A percentile compares a stretch with the other conserved stretches of the same genome.
phyloP scores from a whole-genome alignment of 64 coral and sea anemone genomes.

The Dendronephthya gigantea region DNA sequence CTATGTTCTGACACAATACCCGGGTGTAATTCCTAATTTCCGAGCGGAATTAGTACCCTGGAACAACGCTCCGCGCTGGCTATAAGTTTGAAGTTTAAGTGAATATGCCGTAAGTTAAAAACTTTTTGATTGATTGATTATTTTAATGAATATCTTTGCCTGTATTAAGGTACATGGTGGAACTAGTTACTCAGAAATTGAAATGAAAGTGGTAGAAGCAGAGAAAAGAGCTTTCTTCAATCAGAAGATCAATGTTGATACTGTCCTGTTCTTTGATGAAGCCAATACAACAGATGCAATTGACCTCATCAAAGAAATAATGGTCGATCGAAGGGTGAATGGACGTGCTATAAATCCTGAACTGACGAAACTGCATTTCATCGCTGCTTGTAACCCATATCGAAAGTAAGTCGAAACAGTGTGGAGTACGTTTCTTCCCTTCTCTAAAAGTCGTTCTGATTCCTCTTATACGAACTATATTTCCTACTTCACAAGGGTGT shows the following conservation, averaged over 20 bases:
- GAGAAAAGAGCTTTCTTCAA: slow-evolving; percentile 23
- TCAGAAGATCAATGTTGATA: slow-evolving; percentile 35
- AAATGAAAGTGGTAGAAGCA: slow-evolving; percentile 38
- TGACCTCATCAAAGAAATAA: slow-evolving; percentile 55
- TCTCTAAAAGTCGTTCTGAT: too few relatives aligned
- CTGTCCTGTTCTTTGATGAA: slow-evolving; percentile 59
- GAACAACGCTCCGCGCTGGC: too few relatives aligned
- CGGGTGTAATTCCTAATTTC: too few relatives aligned
- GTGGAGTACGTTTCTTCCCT: too few relatives aligned
- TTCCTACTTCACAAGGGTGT: too few relatives aligned
- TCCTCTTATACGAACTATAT: too few relatives aligned
- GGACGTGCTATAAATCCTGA: slow-evolving; percentile 19
- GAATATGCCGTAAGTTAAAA: too few relatives aligned
- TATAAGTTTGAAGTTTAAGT: too few relatives aligned
- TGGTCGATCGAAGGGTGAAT: slow-evolving; percentile 60
- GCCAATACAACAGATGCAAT: slow-evolving; percentile 60
- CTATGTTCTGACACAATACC: too few relatives aligned
- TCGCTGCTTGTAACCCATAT: slow-evolving; percentile 60
- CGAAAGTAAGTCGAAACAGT: slow-evolving; percentile 6
- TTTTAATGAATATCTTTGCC: not conserved
- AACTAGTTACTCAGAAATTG: slow-evolving; percentile 49
- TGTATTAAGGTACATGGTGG: slow-evolving; percentile 49
- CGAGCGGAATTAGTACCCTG: too few relatives aligned
- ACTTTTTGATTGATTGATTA: not conserved
- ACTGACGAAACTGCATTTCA: slow-evolving; percentile 38